A percentile compares a stretch with the other conserved stretches of the same genome.
phyloP scores from a whole-genome alignment of 2,888 invertebrate genomes.

The Drosophila parthenogenetica region DNA sequence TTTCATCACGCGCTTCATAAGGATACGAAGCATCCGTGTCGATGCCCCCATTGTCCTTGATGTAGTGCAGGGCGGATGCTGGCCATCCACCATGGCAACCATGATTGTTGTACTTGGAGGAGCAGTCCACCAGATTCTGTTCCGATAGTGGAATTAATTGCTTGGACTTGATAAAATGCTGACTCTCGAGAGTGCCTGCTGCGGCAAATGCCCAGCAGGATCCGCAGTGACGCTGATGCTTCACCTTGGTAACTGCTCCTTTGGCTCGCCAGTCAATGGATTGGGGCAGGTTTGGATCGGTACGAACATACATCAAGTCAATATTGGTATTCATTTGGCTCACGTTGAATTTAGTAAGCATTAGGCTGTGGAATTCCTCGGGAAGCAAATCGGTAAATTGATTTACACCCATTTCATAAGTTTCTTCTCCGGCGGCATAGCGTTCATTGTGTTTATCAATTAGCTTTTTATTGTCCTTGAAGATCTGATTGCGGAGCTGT shows the following conservation, averaged over 20 bases:
- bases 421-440: slow-evolving; percentile 88
- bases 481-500: slow-evolving; percentile 93
- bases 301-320: slow-evolving; percentile 73
- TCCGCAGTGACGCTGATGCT: slow-evolving; percentile 95
- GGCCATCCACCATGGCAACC: slow-evolving; percentile 98
- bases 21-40: slow-evolving; percentile 85
- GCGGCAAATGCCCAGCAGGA: slow-evolving; percentile 97
- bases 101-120: slow-evolving; percentile 92
- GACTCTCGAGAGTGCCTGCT: slow-evolving; percentile 95
- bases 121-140: slow-evolving; percentile 94
- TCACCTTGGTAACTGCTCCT: slow-evolving; percentile 94
- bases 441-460: slow-evolving; percentile 93
- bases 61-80: slow-evolving; percentile 93
- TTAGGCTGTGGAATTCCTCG: slow-evolving; percentile 89
- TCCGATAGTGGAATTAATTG: slow-evolving; percentile 93
- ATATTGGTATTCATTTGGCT: slow-evolving; percentile 34
- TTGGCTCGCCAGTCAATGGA: slow-evolving; percentile 92
- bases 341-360: slow-evolving; percentile 56
- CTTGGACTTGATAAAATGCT: slow-evolving; percentile 92
- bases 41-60: slow-evolving; percentile 90
- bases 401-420: slow-evolving; percentile 90
- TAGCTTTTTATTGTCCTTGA: slow-evolving; percentile 93
- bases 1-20: slow-evolving; percentile 95
- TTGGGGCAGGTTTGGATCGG: slow-evolving; percentile 89
- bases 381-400: slow-evolving; percentile 92